Evolutionary conservation across 2,113 vertebrate genomes (phyloP).

Genomic region (Grammomys dolichurus): DNA sequence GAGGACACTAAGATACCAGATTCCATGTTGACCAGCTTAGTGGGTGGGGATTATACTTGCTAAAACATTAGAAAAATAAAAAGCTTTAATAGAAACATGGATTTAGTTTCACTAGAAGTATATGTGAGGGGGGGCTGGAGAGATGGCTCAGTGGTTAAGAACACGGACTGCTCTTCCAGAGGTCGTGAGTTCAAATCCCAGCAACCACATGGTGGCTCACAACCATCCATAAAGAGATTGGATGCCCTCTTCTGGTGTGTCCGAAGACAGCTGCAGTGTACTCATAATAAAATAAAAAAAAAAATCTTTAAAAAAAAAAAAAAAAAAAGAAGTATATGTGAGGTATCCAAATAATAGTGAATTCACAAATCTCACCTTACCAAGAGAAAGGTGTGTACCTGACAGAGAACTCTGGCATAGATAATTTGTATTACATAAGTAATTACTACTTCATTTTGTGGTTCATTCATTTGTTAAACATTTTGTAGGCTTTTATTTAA

Average conservation of each 20-base stretch:
- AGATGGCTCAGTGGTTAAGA: too few species aligned
- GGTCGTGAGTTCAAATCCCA: too few species aligned
- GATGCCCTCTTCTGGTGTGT: too few species aligned
- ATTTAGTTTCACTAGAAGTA: constrained; percentile 14
- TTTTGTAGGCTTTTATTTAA: constrained; percentile 37
- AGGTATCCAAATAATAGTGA: neutral
- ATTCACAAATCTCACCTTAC: neutral
- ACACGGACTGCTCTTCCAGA: too few species aligned
- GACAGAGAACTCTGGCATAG: neutral
- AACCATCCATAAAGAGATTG: too few species aligned
- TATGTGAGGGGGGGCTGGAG: too few species aligned
- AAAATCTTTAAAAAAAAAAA: too few species aligned
- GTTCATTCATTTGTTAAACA: neutral
- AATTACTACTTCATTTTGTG: neutral
- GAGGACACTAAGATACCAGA: neutral
- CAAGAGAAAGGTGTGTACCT: neutral
- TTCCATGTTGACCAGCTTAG: neutral
- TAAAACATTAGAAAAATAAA: neutral
- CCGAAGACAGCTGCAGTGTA: too few species aligned
- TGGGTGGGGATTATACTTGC: neutral
- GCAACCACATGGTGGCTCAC: too few species aligned
- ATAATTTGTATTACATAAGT: neutral
- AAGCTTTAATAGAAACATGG: neutral
- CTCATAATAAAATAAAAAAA: too few species aligned
- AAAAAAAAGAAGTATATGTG: neutral